Evolutionary conservation across 2,888 invertebrate genomes (phyloP), one percentile per base, ranked within the genome.

Genomic region (Eucera pruinosa): DNA sequence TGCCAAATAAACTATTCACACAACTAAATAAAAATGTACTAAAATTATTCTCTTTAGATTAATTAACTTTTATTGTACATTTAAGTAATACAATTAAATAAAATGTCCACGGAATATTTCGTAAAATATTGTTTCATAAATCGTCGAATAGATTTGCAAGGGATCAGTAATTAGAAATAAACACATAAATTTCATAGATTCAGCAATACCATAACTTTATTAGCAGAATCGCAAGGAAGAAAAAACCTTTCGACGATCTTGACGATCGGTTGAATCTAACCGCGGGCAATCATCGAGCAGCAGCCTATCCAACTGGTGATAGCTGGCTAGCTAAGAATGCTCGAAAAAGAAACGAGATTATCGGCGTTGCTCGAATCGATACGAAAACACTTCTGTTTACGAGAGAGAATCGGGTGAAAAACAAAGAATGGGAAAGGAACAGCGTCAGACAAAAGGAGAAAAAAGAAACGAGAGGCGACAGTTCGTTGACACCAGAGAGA

Each of bases 401-500:
- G 27, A 70, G 39, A 9, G 11, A 6, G 15, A 13, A 6, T 13
- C 13, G 20, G 20, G 27, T 67, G 39, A 67, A 25, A 71, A 45
- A 57, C 71, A 39, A 55, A 11, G 30, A 39, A 27, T 33, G 2
- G 54, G 30, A 27, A 13, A 0, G 25, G n/a, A 15, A 13, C 0
- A n/a, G 30, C 25, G 30, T 13, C 15, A 5, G 11, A 9, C 7
- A 9, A 7, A 7, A 25, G 20, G 39, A 11, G 6, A 25, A 9
- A 11, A 23, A 18, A 18, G 66, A 47, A 18, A 55, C 23, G 30
- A 27, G 23, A 18, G 36, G 25, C 30, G 66, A 65, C 73, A 6
- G 66, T 66, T 61, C 65, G 33, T 61, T 47, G 78, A 74, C 65
- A 47, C 54, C 33, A 11, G 23, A 27, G 13, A 20, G 47, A 65